These are phyloP conservation scores for Craseonycteris thonglongyai DNA, from an alignment of 2,113 vertebrate genomes.

Conservation along the genomic window DNA sequence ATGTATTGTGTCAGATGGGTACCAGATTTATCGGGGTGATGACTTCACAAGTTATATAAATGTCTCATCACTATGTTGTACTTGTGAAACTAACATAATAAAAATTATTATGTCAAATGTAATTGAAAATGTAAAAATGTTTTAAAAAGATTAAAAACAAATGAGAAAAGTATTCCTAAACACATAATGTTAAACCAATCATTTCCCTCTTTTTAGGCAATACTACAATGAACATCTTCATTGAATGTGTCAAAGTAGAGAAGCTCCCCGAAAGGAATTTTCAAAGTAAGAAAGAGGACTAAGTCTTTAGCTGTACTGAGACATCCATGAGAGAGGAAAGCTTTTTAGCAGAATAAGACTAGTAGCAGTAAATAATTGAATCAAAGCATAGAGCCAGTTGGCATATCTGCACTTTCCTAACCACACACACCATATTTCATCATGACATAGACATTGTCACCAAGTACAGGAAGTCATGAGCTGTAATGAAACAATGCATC, in stretches of 20 bases:
- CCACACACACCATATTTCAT: conserved; percentile 25
- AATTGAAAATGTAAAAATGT: too few relatives aligned
- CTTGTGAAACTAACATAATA: too few relatives aligned
- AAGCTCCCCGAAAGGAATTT: neutral
- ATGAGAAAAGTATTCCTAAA: neutral
- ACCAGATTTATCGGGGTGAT: too few relatives aligned
- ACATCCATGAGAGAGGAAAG: neutral
- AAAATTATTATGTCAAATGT: too few relatives aligned
- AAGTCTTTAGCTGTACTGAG: conserved; percentile 6
- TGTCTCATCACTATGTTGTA: too few relatives aligned
- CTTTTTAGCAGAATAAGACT: neutral
- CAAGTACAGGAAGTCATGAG: conserved; percentile 1
- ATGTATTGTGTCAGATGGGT: too few relatives aligned
- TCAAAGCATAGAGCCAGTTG: conserved; percentile 6
- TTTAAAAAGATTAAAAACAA: conserved; percentile 40
- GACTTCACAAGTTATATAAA: too few relatives aligned
- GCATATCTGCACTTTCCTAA: conserved; percentile 9
- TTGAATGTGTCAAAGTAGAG: neutral
- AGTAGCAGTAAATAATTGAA: conserved; percentile 19
- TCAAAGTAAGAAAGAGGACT: neutral
- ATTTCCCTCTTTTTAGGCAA: neutral
- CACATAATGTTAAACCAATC: neutral
- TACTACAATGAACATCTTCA: neutral
- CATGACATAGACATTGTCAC: conserved; percentile 16
- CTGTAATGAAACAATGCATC: conserved; percentile 22